A percentile compares a stretch with the other conserved stretches of the same genome.
These are phyloP conservation scores for Crocidura indochinensis DNA, from an alignment of 2,797 vertebrate genomes.

Conservation along the genomic window DNA sequence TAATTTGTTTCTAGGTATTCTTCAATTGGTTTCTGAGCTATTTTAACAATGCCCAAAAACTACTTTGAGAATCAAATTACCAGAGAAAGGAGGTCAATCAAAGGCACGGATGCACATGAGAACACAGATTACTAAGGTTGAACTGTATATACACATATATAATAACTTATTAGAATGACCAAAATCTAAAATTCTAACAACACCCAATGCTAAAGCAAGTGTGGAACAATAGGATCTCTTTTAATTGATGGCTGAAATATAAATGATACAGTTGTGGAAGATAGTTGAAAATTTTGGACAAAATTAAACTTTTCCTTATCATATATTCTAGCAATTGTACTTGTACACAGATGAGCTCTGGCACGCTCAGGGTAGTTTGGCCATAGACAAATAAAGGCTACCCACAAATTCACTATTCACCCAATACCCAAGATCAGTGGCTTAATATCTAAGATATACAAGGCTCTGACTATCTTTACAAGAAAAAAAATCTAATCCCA, in stretches of 20 bases:
- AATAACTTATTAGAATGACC: no score
- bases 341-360: neutral
- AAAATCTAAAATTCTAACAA: conserved; percentile 42
- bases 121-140: no score
- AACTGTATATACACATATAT: no score
- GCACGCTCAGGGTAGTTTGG: no score
- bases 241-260: neutral
- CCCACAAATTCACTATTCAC: no score
- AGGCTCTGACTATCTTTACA: no score
- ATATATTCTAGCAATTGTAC: neutral
- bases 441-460: no score
- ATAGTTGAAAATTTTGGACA: neutral
- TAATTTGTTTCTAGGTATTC: neutral
- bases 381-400: no score
- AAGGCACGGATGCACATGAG: neutral
- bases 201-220: neutral
- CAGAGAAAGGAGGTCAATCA: neutral
- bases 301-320: conserved; percentile 30
- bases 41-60: conserved; percentile 1
- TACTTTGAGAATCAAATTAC: conserved; percentile 7
- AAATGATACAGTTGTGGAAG: neutral
- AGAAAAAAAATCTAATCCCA: no score
- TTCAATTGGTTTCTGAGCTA: conserved; percentile 29
- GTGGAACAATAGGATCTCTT: neutral
- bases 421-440: no score